These are phyloP conservation scores for Istiophorus platypterus DNA, from an alignment of 2,113 vertebrate species.

Conservation along the genomic window DNA sequence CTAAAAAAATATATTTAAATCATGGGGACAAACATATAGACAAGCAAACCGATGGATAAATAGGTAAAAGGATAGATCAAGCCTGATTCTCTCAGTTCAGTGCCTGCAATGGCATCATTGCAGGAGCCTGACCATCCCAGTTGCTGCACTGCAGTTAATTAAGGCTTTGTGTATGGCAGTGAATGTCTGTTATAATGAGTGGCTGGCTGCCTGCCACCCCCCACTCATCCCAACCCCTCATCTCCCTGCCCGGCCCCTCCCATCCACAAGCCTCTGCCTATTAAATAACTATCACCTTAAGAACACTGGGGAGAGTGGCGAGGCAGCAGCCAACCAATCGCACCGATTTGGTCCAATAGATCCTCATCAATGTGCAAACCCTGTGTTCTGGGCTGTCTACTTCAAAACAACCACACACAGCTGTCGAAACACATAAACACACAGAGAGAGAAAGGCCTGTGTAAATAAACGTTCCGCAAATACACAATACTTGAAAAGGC, in stretches of 20 bases:
- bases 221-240: neutral
- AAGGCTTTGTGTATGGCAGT: constrained; percentile 37
- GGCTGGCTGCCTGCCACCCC: constrained; percentile 35
- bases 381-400: constrained; percentile 8
- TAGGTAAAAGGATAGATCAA: neutral
- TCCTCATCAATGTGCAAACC: constrained; percentile 58
- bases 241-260: constrained; percentile 2
- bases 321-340: constrained; percentile 35
- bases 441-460: constrained; percentile 32
- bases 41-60: neutral
- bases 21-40: neutral
- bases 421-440: neutral
- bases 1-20: neutral
- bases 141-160: constrained; percentile 64
- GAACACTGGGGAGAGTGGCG: constrained; percentile 38
- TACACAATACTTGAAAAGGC: constrained; percentile 62
- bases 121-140: constrained; percentile 36
- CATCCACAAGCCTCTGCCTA: constrained; percentile 19
- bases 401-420: constrained; percentile 27
- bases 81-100: neutral
- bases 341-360: constrained; percentile 51
- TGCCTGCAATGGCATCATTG: constrained; percentile 31
- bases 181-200: constrained; percentile 55
- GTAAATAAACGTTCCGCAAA: constrained; percentile 53
- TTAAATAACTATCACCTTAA: constrained; percentile 61